Conservation (phyloP, 2,888 invertebrate species). For the Protodeltote pygarga region DNA sequence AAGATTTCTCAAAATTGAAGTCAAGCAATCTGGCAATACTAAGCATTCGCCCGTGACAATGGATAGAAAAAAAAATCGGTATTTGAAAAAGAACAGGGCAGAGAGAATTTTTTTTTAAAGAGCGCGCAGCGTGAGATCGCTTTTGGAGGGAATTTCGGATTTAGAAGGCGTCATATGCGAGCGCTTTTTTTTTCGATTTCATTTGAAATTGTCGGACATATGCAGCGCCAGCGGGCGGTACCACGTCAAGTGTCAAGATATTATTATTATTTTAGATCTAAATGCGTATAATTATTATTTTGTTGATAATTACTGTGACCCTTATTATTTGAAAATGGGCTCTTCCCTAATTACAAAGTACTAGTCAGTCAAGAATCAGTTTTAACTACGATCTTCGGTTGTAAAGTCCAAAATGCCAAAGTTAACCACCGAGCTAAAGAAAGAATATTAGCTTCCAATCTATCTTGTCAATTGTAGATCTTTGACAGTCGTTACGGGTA, state of each 20-base stretch:
- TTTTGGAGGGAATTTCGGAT: constrained; percentile 83
- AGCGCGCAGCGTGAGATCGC: constrained; percentile 83
- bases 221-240: constrained; percentile 53
- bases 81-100: constrained; percentile 71
- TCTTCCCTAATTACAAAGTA: too few species aligned
- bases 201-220: constrained; percentile 51
- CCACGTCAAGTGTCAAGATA: constrained; percentile 44
- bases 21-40: constrained; percentile 46
- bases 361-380: too few species aligned
- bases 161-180: constrained; percentile 81
- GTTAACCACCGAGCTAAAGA: too few species aligned
- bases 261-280: constrained; percentile 39
- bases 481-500: too few species aligned
- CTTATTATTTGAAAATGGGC: constrained; percentile 3
- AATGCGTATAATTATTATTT: constrained; percentile 39
- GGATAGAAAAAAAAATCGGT: constrained; percentile 64
- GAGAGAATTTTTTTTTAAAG: constrained; percentile 67
- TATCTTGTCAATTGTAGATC: too few species aligned
- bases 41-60: constrained; percentile 63
- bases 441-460: too few species aligned
- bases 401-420: too few species aligned
- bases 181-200: constrained; percentile 62
- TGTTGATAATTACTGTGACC: constrained; percentile 25
- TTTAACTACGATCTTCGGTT: too few species aligned
- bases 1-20: constrained; percentile 32